Percentiles rank a stretch among this genome's conserved stretches.
These are phyloP conservation scores for Melanotaenia parkinsoni DNA, from an alignment of 2,797 vertebrate species.

Conservation along the genomic window DNA sequence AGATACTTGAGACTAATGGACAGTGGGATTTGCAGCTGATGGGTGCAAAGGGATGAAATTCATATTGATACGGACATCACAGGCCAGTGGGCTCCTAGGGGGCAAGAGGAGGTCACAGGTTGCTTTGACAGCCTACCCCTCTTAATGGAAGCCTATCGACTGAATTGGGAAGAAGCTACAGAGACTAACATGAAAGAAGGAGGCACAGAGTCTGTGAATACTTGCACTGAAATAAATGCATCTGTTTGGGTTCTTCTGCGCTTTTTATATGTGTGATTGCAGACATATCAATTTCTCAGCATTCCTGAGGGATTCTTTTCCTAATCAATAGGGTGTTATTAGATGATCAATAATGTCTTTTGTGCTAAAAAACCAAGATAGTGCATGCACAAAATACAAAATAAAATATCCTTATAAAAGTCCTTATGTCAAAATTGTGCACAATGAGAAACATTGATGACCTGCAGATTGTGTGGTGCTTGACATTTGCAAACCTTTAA, in stretches of 20 bases:
- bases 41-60: conserved; percentile 85
- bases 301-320: conserved; percentile 59
- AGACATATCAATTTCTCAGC: conserved; percentile 81
- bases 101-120: conserved; percentile 83
- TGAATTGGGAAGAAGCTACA: conserved; percentile 82
- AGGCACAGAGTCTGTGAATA: conserved; percentile 78
- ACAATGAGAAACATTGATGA: not conserved
- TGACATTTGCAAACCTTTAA: too few relatives aligned
- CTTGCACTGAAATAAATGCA: conserved; percentile 46
- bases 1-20: conserved; percentile 95
- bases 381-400: conserved; percentile 9
- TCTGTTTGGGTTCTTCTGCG: conserved; percentile 31
- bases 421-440: not conserved
- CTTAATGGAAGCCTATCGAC: conserved; percentile 95
- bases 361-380: conserved; percentile 10
- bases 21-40: conserved; percentile 81
- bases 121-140: conserved; percentile 85
- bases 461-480: too few relatives aligned
- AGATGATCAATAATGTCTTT: conserved; percentile 46
- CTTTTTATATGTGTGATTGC: conserved; percentile 45
- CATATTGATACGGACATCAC: conserved; percentile 87
- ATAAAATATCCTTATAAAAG: too few relatives aligned
- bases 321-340: conserved; percentile 71
- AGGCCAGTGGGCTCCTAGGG: conserved; percentile 78
- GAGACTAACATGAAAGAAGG: conserved; percentile 81